A percentile compares a stretch with the other conserved stretches of the same genome.
phyloP scores from a whole-genome alignment of 1,140 invertebrate species.

The Phymorhynchus buccinoides region DNA sequence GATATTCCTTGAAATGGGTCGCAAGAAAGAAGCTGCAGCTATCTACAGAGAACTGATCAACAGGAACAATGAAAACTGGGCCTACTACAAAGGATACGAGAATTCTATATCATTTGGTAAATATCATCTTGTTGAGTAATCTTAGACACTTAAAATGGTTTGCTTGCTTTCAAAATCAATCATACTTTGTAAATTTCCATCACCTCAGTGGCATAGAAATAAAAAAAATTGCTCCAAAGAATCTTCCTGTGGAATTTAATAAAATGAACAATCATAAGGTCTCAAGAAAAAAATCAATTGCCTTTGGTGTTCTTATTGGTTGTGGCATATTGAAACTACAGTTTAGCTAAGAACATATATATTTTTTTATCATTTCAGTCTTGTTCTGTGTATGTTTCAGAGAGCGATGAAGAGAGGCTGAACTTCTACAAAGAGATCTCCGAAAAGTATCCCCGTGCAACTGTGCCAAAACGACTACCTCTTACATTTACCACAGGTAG shows the following conservation, averaged over 20 bases:
- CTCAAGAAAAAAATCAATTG: too few species aligned
- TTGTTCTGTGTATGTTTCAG: slow-evolving; percentile 47
- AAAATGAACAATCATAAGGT: too few species aligned
- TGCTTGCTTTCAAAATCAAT: too few species aligned
- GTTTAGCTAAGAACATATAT: too few species aligned
- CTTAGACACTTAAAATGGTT: too few species aligned
- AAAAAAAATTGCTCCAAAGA: too few species aligned
- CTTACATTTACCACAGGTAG: slow-evolving; percentile 82
- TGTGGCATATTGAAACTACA: too few species aligned
- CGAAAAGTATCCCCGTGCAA: slow-evolving; percentile 86
- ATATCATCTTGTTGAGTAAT: too few species aligned
- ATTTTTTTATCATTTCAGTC: not conserved
- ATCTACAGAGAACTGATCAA: slow-evolving; percentile 89
- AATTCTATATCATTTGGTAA: slow-evolving; percentile 82
- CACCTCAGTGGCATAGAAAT: too few species aligned
- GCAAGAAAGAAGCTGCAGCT: slow-evolving; percentile 83
- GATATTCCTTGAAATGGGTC: slow-evolving; percentile 81
- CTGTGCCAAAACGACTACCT: slow-evolving; percentile 89
- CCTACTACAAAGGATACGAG: slow-evolving; percentile 92
- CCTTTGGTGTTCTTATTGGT: too few species aligned
- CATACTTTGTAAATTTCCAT: too few species aligned
- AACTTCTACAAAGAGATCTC: slow-evolving; percentile 86
- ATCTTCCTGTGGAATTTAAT: too few species aligned
- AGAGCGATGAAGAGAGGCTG: slow-evolving; percentile 82
- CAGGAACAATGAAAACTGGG: slow-evolving; percentile 95